phyloP scores from a whole-genome alignment of 1,140 invertebrate genomes.

The Leguminivora glycinivorella region DNA sequence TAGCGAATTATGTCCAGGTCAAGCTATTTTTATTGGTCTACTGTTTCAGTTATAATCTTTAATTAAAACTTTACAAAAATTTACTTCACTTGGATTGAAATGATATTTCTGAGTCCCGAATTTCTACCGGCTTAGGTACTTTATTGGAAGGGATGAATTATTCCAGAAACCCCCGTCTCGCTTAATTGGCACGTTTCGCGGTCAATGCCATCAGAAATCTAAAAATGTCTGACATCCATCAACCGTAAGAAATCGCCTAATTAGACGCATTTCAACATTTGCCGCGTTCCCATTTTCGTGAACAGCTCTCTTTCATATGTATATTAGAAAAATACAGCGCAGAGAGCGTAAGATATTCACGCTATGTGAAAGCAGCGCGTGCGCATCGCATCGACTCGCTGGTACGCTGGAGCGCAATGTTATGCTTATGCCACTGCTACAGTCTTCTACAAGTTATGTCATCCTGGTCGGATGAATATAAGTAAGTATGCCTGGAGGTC shows the following conservation, averaged over 20 bases:
- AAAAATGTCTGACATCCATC: not conserved
- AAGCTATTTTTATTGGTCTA: no score
- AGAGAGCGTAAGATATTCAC: slow-evolving; percentile 26
- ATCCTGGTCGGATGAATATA: not conserved
- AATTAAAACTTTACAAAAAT: no score
- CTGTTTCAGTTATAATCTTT: no score
- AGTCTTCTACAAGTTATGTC: slow-evolving; percentile 4
- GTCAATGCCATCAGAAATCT: not conserved
- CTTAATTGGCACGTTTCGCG: no score
- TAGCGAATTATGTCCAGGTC: no score
- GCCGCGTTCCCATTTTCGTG: slow-evolving; percentile 1
- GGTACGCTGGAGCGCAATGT: not conserved
- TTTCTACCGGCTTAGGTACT: no score
- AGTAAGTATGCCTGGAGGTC: not conserved
- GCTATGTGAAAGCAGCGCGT: slow-evolving; percentile 10
- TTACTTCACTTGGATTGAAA: no score
- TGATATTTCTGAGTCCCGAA: no score
- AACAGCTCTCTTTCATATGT: slow-evolving; percentile 9
- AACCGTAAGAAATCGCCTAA: not conserved
- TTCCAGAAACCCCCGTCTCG: no score
- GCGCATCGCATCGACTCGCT: not conserved
- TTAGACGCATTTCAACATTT: not conserved
- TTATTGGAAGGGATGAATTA: no score
- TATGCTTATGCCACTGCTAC: not conserved
- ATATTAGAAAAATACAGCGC: slow-evolving; percentile 25